phyloP scores from a whole-genome alignment of 2,888 invertebrate species.

The Seladonia tumulorum region DNA sequence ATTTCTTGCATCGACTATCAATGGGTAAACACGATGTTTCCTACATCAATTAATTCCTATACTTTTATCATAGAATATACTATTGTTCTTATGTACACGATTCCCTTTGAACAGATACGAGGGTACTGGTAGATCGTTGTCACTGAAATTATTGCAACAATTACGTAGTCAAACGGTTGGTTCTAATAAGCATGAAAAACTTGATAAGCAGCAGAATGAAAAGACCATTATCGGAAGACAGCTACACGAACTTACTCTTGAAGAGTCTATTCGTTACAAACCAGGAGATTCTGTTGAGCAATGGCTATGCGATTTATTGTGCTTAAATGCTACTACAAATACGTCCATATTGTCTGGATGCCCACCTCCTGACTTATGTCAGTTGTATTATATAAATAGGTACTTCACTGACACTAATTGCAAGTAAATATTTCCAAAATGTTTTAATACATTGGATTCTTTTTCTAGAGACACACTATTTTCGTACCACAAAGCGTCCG shows the following conservation, averaged over 20 bases:
- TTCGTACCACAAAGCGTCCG: constrained; percentile 97
- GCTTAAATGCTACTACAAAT: constrained; percentile 93
- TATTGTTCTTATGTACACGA: background rate
- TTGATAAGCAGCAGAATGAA: constrained; percentile 82
- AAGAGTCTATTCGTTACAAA: constrained; percentile 96
- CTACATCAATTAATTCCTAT: background rate
- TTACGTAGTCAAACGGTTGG: constrained; percentile 88
- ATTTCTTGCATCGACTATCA: constrained; percentile 98
- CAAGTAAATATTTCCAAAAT: constrained; percentile 1
- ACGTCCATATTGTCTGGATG: constrained; percentile 90
- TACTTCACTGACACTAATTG: constrained; percentile 48
- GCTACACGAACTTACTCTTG: constrained; percentile 88
- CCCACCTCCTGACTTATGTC: constrained; percentile 95
- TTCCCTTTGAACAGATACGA: constrained; percentile 88
- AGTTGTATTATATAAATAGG: constrained; percentile 93
- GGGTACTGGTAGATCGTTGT: constrained; percentile 98
- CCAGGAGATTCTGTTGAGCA: constrained; percentile 93
- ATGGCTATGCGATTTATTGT: constrained; percentile 96
- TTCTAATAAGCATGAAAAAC: constrained; percentile 85
- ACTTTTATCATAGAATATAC: background rate
- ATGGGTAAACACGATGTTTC: constrained; percentile 87
- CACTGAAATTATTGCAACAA: constrained; percentile 96
- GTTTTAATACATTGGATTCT: background rate
- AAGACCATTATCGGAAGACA: constrained; percentile 85
- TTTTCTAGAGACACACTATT: constrained; percentile 95